phyloP scores from a whole-genome alignment of 1,140 invertebrate species.

The Glossosoma conforme region DNA sequence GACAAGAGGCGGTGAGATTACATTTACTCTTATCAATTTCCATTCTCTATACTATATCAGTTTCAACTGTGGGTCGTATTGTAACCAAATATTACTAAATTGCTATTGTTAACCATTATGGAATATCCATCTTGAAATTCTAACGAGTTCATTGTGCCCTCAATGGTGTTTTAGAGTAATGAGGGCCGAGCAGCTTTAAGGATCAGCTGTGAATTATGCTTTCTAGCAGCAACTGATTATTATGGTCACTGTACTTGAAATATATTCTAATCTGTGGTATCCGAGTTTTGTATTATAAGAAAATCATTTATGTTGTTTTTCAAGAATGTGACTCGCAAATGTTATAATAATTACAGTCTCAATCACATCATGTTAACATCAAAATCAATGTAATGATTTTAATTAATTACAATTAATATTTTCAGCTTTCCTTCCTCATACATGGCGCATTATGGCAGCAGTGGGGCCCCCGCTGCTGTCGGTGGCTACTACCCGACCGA shows the following conservation, averaged over 20 bases:
- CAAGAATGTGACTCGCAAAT: not conserved
- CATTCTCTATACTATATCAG: not conserved
- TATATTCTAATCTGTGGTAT: not conserved
- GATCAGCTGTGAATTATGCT: too few species aligned
- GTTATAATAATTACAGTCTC: too few species aligned
- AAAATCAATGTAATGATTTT: not conserved
- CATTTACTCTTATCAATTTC: not conserved
- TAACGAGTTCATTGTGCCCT: not conserved
- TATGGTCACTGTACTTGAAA: not conserved
- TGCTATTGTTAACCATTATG: not conserved
- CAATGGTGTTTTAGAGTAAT: not conserved
- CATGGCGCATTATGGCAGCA: conserved; percentile 11
- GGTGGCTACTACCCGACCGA: conserved; percentile 9
- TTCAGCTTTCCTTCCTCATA: conserved; percentile 13
- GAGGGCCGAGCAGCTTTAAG: not conserved
- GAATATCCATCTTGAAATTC: not conserved
- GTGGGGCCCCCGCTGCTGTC: too few species aligned
- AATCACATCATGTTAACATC: too few species aligned
- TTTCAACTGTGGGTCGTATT: not conserved
- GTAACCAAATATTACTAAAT: not conserved
- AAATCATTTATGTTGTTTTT: not conserved
- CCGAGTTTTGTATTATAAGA: not conserved
- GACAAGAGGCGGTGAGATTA: conserved; percentile 50
- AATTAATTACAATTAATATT: too few species aligned
- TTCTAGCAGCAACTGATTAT: too few species aligned